A percentile compares a stretch with the other conserved stretches of the same genome.
Conservation (phyloP, 2,113 vertebrate species). For the Grammomys surdaster region DNA sequence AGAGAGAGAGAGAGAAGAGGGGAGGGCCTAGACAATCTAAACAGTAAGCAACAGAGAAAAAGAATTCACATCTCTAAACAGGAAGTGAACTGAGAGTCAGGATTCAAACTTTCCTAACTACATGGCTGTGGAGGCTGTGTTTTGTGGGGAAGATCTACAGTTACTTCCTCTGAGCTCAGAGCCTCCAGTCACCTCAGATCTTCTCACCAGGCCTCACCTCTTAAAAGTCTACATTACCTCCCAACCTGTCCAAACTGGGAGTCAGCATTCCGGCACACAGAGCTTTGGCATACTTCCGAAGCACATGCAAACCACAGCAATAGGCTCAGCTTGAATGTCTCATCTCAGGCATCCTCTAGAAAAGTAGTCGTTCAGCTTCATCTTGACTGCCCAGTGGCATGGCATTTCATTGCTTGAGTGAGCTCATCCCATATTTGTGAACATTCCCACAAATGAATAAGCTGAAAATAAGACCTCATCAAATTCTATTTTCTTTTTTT, state of each 20-base stretch:
- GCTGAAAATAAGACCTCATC: rapidly evolving
- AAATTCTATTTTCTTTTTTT: background rate
- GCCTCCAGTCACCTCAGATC: background rate
- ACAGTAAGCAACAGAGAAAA: background rate
- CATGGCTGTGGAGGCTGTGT: too few relatives aligned
- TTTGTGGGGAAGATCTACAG: too few relatives aligned
- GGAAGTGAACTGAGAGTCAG: background rate
- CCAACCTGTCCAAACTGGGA: background rate
- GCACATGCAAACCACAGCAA: background rate
- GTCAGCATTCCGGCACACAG: background rate
- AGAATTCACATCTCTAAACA: background rate
- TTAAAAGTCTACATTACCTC: background rate
- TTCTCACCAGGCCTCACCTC: background rate
- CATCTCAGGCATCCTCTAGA: background rate
- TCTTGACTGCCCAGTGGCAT: background rate
- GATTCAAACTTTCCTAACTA: background rate
- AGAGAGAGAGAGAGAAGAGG: too few relatives aligned
- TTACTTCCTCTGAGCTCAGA: too few relatives aligned
- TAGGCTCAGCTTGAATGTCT: background rate
- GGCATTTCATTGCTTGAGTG: background rate
- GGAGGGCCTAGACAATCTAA: background rate
- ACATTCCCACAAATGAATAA: background rate
- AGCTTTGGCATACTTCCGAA: background rate
- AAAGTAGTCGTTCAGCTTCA: background rate
- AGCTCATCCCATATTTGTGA: background rate